These are phyloP conservation scores for Hemichromis elongatus DNA, from an alignment of 2,113 vertebrate species.

Conservation along the genomic window DNA sequence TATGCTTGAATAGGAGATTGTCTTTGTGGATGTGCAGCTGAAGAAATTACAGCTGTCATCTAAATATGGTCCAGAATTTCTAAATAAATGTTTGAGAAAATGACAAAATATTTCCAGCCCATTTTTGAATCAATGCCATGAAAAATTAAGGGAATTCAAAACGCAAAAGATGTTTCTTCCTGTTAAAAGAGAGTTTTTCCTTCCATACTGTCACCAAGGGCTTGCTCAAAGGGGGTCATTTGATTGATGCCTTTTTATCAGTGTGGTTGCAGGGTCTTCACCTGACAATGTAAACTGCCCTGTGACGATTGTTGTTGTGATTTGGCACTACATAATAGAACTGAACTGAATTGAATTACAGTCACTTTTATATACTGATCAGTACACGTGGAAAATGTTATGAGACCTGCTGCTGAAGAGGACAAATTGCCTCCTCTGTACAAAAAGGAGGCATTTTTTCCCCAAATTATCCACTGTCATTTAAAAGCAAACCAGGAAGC, in stretches of 20 bases:
- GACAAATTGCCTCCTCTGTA: neutral
- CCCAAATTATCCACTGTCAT: neutral
- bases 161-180: neutral
- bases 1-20: neutral
- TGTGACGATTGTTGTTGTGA: fast-evolving
- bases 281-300: neutral
- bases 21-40: neutral
- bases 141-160: fast-evolving
- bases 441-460: neutral
- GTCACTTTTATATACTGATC: neutral
- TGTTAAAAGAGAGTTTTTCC: neutral
- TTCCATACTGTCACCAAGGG: neutral
- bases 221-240: neutral
- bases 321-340: neutral
- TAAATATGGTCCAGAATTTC: neutral
- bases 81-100: neutral
- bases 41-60: neutral
- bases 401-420: neutral
- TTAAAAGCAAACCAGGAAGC: conserved; percentile 1
- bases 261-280: neutral
- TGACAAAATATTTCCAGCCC: neutral
- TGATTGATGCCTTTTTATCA: neutral
- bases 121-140: neutral
- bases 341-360: neutral
- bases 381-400: neutral